Conservation (phyloP, 2,797 vertebrate genomes). For the Threskiornis aethiopicus region DNA sequence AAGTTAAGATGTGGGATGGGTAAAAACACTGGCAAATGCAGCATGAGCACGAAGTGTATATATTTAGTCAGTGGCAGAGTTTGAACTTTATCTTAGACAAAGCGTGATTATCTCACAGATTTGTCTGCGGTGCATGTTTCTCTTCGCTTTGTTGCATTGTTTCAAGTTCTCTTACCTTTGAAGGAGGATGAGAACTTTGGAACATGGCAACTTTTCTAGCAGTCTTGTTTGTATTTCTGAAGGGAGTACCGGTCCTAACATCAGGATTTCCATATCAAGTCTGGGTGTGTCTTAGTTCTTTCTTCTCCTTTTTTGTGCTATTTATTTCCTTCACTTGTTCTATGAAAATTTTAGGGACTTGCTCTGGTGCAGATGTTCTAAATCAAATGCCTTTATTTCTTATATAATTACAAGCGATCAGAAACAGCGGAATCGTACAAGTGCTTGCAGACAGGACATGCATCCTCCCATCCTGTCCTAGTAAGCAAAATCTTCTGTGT, state of each 20-base stretch:
- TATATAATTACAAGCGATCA: background rate
- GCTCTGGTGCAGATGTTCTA: background rate
- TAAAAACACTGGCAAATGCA: background rate
- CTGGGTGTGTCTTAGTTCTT: background rate
- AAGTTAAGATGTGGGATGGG: background rate
- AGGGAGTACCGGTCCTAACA: background rate
- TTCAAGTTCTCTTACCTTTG: background rate
- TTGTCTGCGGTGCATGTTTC: background rate
- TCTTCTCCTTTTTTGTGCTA: background rate
- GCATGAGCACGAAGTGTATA: background rate
- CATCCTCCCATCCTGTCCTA: background rate
- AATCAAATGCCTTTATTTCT: background rate
- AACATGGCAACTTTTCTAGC: background rate
- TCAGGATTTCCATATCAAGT: background rate
- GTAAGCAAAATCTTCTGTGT: background rate
- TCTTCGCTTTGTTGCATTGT: background rate
- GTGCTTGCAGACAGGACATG: background rate
- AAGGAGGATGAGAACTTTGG: background rate
- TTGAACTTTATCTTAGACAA: background rate
- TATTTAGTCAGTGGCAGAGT: background rate
- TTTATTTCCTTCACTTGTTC: background rate
- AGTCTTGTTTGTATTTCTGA: background rate
- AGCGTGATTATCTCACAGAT: background rate
- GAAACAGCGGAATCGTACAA: rapidly evolving
- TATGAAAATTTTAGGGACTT: background rate